These are phyloP conservation scores for Formica exsecta DNA, from an alignment of 1,140 invertebrate species.

Conservation along the genomic window DNA sequence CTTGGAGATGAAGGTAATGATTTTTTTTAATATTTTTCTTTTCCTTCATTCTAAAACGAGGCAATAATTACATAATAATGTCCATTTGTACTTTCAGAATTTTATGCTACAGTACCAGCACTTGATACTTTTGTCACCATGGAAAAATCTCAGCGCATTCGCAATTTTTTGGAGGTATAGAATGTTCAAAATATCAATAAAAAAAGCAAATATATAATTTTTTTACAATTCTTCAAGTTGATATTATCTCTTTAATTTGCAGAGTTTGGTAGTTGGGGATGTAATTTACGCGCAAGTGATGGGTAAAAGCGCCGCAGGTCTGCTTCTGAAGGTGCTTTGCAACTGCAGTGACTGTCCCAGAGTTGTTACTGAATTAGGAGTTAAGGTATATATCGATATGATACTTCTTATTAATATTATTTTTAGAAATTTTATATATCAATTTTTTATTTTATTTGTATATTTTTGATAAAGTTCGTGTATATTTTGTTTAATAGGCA, in stretches of 20 bases:
- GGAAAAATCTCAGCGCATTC: slow-evolving; percentile 90
- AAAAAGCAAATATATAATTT: neutral
- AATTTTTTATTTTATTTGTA: neutral
- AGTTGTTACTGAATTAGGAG: slow-evolving; percentile 94
- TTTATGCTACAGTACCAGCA: slow-evolving; percentile 94
- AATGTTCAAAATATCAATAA: slow-evolving; percentile 11
- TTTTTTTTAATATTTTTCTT: neutral
- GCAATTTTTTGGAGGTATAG: slow-evolving; percentile 93
- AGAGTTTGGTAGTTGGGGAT: slow-evolving; percentile 94
- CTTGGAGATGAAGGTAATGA: slow-evolving; percentile 84
- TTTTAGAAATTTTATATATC: neutral
- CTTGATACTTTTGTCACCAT: slow-evolving; percentile 93
- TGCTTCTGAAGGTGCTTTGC: slow-evolving; percentile 94
- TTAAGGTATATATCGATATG: slow-evolving; percentile 88
- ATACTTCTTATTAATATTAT: neutral
- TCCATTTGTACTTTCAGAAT: slow-evolving; percentile 87
- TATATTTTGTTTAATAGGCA: slow-evolving; percentile 74
- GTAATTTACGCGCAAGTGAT: slow-evolving; percentile 93
- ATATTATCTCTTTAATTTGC: slow-evolving; percentile 75
- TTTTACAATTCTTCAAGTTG: slow-evolving; percentile 34
- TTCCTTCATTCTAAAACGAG: neutral
- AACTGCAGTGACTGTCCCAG: slow-evolving; percentile 91
- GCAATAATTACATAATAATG: neutral
- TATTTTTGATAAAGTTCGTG: slow-evolving; percentile 2
- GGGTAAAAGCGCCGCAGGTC: slow-evolving; percentile 90